Evolutionary conservation across 2,888 invertebrate species (phyloP).

Genomic region (Orthosia incerta): DNA sequence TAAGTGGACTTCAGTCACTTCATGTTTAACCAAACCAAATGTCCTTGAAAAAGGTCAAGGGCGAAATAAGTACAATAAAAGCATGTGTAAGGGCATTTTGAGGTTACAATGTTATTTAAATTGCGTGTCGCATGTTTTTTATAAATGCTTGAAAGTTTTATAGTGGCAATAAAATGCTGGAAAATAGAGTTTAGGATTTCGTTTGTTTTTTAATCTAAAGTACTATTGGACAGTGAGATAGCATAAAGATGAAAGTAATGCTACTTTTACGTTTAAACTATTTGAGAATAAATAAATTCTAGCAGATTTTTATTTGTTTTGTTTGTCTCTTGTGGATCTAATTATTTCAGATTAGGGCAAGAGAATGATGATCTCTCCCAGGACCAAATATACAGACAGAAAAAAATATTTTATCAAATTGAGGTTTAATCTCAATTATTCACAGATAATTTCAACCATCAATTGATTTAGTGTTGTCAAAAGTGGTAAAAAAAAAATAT

Average conservation of each 20-base stretch:
- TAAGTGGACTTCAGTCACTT: background rate
- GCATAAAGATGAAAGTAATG: constrained; percentile 1
- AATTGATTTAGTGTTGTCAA: no score
- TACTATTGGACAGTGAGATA: constrained; percentile 1
- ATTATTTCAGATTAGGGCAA: no score
- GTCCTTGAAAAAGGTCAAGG: constrained; percentile 32
- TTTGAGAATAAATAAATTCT: background rate
- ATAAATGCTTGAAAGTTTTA: constrained; percentile 28
- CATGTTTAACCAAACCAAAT: background rate
- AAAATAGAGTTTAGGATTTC: constrained; percentile 20
- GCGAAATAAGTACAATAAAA: constrained; percentile 10
- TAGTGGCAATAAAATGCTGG: constrained; percentile 20
- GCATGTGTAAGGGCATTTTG: constrained; percentile 23
- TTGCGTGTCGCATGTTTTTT: constrained; percentile 42
- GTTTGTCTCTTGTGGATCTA: background rate
- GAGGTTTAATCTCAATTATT: no score
- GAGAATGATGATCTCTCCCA: no score
- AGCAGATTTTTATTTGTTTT: background rate
- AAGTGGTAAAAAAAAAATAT: no score
- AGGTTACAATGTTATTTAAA: constrained; percentile 37
- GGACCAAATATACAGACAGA: background rate
- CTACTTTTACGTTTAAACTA: background rate
- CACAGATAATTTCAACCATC: no score
- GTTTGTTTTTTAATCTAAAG: constrained; percentile 22
- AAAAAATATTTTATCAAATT: no score